phyloP scores from a whole-genome alignment of 1,140 invertebrate species.

The Lasaia peninsularis region DNA sequence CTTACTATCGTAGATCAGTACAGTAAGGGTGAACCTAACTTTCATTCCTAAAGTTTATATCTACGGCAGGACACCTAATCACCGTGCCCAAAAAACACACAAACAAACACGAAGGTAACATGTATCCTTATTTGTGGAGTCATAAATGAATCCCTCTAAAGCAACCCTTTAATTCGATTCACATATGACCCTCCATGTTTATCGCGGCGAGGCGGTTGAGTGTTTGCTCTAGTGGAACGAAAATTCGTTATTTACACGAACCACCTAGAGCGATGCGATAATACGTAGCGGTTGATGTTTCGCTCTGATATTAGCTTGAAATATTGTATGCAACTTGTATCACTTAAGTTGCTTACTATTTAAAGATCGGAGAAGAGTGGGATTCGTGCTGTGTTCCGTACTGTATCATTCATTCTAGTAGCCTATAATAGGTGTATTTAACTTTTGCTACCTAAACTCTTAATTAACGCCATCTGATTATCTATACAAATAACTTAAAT shows the following conservation, averaged over 20 bases:
- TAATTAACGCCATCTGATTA: no score
- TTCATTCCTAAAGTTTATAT: no score
- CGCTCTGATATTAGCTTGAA: not conserved
- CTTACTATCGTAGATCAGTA: no score
- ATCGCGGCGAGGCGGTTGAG: not conserved
- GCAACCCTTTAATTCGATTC: constrained; percentile 1
- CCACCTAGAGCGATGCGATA: not conserved
- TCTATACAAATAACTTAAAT: no score
- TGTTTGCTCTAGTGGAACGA: constrained; percentile 2
- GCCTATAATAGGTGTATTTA: no score
- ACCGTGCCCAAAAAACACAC: no score
- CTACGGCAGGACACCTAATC: no score
- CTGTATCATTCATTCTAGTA: no score
- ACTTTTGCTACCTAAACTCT: no score
- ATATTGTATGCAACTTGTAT: not conserved
- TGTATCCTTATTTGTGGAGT: not conserved
- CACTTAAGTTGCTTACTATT: not conserved
- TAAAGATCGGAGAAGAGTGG: no score
- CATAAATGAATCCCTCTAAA: not conserved
- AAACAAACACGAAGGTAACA: not conserved
- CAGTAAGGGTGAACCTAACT: no score
- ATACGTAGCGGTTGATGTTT: not conserved
- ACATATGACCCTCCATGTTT: not conserved
- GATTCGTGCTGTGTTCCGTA: no score
- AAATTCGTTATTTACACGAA: not conserved